phyloP scores from a whole-genome alignment of 2,113 vertebrate species.

The Natator depressus region DNA sequence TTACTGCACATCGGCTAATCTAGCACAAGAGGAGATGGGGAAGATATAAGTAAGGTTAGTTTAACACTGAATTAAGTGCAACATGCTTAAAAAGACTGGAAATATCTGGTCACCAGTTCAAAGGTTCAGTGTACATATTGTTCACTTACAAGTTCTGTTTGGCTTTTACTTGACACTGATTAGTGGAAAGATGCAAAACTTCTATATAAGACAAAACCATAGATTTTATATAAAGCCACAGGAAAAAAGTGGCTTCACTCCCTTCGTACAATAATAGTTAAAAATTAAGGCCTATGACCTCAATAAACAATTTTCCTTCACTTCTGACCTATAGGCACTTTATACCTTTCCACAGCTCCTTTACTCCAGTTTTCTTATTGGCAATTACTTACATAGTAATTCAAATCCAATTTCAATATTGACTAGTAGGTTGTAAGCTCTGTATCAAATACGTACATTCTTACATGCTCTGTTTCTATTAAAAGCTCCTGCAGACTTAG shows the following conservation, averaged over 20 bases:
- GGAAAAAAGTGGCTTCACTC: background rate
- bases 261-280: background rate
- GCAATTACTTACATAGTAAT: constrained; percentile 20
- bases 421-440: constrained; percentile 7
- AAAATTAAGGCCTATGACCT: constrained; percentile 30
- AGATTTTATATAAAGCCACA: background rate
- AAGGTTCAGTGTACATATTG: constrained; percentile 39
- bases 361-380: background rate
- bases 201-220: background rate
- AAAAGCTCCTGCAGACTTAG: constrained; percentile 25
- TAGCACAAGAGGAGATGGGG: constrained; percentile 13
- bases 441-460: background rate
- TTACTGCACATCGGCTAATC: background rate
- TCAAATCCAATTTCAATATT: constrained; percentile 53
- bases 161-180: background rate
- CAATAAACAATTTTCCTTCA: constrained; percentile 18
- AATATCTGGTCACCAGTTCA: background rate
- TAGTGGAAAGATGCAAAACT: background rate
- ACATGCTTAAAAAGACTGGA: constrained; percentile 41
- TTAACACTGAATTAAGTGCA: constrained; percentile 35
- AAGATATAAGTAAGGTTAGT: constrained; percentile 61
- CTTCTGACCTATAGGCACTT: background rate
- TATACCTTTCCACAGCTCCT: background rate
- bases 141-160: background rate
- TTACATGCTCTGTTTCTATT: constrained; percentile 11